phyloP scores from a whole-genome alignment of 2,888 invertebrate species.

The Tachina grossa region DNA sequence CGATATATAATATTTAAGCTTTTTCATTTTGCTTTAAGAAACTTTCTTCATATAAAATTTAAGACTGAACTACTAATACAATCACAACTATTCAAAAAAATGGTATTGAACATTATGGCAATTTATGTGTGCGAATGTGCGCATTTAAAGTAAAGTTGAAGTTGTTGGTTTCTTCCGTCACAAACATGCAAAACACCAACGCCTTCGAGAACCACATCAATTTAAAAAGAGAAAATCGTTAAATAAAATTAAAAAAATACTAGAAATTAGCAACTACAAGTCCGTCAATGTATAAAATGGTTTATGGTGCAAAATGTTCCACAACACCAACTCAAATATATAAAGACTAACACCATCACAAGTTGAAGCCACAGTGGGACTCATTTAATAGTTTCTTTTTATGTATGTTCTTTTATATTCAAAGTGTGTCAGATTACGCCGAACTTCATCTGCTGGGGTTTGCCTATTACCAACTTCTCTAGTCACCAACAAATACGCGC shows the following conservation, averaged over 20 bases:
- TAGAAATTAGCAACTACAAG: conserved; percentile 1
- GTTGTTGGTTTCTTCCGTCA: conserved; percentile 29
- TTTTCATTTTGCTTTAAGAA: not conserved
- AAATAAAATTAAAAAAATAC: not conserved
- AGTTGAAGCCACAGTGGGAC: conserved; percentile 56
- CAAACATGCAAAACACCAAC: conserved; percentile 52
- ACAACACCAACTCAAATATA: conserved; percentile 40
- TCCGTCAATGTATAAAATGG: conserved; percentile 52
- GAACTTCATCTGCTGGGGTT: conserved; percentile 39
- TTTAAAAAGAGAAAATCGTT: conserved; percentile 32
- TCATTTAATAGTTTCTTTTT: conserved; percentile 50
- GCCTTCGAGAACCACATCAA: conserved; percentile 49
- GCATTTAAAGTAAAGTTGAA: conserved; percentile 1
- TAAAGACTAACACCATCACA: conserved; percentile 10
- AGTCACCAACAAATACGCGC: conserved; percentile 25
- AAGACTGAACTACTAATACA: conserved; percentile 43
- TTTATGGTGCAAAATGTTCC: conserved; percentile 51
- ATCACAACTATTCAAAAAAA: conserved; percentile 5
- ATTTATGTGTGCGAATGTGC: not conserved
- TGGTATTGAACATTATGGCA: not conserved
- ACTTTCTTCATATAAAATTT: not conserved
- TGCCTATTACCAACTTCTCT: conserved; percentile 21
- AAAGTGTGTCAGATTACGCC: conserved; percentile 42
- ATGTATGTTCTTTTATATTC: conserved; percentile 1
- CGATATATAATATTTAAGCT: not conserved